Evolutionary conservation across 2,797 vertebrate species (phyloP).

Genomic region (Phoeniculus purpureus): DNA sequence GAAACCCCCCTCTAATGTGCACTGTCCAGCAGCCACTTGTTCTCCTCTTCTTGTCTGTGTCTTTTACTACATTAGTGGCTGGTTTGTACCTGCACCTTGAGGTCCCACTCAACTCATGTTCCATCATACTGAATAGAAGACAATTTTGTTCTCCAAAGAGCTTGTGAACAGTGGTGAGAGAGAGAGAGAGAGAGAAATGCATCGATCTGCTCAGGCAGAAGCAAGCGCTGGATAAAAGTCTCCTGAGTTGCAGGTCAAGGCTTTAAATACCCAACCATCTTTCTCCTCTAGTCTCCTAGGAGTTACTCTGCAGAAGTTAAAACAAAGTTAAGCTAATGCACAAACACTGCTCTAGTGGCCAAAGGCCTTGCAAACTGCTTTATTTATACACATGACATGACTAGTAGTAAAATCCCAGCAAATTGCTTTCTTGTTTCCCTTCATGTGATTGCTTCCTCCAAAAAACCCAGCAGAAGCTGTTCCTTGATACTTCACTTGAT

Average conservation of each 20-base stretch:
- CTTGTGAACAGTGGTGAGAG: not conserved
- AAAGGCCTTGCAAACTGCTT: constrained; percentile 13
- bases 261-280: not conserved
- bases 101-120: not conserved
- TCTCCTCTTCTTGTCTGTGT: not conserved
- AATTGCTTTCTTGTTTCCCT: not conserved
- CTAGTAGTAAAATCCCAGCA: not conserved
- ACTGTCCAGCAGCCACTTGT: not conserved
- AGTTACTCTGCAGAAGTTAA: not conserved
- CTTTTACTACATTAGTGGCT: not conserved
- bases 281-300: not conserved
- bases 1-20: not conserved
- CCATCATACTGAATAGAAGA: not conserved
- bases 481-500: constrained; percentile 1
- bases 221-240: not conserved
- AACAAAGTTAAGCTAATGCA: constrained; percentile 6
- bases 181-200: not conserved
- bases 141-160: not conserved
- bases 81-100: not conserved
- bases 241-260: not conserved
- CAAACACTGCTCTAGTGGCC: not conserved
- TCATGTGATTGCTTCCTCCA: not conserved
- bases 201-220: not conserved
- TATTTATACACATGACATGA: not conserved
- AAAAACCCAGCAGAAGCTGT: not conserved